Evolutionary conservation across 1,140 invertebrate genomes (phyloP), one percentile per base, ranked within the genome.

Genomic region (Pinna nobilis): DNA sequence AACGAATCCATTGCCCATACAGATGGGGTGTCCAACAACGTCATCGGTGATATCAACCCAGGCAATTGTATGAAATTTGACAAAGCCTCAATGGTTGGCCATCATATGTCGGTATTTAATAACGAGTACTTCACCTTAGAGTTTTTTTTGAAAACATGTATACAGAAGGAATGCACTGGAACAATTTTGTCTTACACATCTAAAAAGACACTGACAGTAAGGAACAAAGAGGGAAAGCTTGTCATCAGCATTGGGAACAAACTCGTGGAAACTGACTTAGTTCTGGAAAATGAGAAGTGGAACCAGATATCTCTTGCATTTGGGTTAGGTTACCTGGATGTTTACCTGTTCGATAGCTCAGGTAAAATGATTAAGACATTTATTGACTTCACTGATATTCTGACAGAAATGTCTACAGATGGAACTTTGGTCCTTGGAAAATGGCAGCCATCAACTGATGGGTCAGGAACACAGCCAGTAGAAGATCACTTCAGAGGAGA

Each of bases 111-210:
- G 20, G 35, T 72, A 25, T 69, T 80, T 28, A 44, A 74, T 55
- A 60, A 53, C 11, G n/a, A 20, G n/a, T 60, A 53, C 39, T 20
- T 69, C 0, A 74, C 70, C n/a, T 59, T 80, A 20, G 75, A 80
- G 47, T 74, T 80, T 28, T 66, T 77, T 28, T 55, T 80, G 35
- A 80, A 75, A 39, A 72, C 69, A 20, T 72, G 75, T 59, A 28
- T 39, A 18, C 55, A 50, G 6, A 5, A 13, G 15, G 35, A 32
- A 30, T 80, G 78, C 20, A 55, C 35, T 11, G 76, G 76, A 13
- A 74, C 76, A 5, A 70, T 80, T n/a, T 13, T 80, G n/a, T 77
- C 78, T 15, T 80, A 76, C 65, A 55, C 76, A 25, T 53, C 13
- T 3, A 25, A 13, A 13, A 47, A 68, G 15, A 64, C 76, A 18